Base-by-base conservation (phyloP, 2,113 vertebrate species). In the Neotragus moschatus region DNA sequence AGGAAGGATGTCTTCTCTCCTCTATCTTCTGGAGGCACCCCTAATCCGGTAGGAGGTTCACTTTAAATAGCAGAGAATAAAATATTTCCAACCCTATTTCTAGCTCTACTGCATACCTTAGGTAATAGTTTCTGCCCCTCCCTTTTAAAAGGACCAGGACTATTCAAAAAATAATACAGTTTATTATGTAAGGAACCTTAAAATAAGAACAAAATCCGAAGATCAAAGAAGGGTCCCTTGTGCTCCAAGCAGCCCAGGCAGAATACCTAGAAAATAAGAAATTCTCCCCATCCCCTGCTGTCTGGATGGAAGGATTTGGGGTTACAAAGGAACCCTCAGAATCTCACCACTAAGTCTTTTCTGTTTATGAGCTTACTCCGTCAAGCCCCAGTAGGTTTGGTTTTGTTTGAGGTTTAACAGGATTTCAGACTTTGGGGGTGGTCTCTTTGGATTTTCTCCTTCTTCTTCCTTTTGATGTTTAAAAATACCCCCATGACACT, bases 331-430 rank as follows among this genome's bases (percentile, higher is more conserved):
- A 77, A 82, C 77, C 96, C 70, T 0, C 58, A 55, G 93, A 92
- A 39, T 21, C 84, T 95, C 84, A 36, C 88, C 66, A 81, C 88
- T 82, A 93, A 96, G 97, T 73, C 96, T 88, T 63, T 75, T 94
- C 91, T 93, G 95, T 94, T 97, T 97, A 79, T 90, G 86, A 96
- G 98, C 98, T 98, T 98, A 96, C 95, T 97, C 97, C 79, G 90
- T 98, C 98, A 98, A 89, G 97, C 96, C 98, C 98, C 97, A 96
- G 97, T 98, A 97, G 98, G 94, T 98, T 98, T 97, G 96, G 98
- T 98, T 98, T 98, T 98, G 98, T 98, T 97, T 96, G 87, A 0
- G n/a, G 66, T 98, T 98, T 98, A 98, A 98, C 97, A 98, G 97
- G 98, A 98, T 99, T 99, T 98, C 95, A 98, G 97, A 92, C 96